Conservation (phyloP, 2,113 vertebrate genomes). For the Cygnus atratus region DNA sequence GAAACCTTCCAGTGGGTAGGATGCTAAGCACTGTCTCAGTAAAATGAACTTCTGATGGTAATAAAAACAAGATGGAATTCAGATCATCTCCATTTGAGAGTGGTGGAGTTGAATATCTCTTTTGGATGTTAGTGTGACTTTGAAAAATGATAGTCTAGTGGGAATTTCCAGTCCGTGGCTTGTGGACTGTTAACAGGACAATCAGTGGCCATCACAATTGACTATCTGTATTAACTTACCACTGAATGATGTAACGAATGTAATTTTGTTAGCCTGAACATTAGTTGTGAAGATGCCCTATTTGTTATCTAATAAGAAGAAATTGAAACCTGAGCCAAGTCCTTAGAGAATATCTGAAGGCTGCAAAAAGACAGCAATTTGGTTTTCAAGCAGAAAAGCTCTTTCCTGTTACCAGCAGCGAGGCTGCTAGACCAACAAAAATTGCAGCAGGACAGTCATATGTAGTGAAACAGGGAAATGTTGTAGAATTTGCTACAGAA, state of each 20-base stretch:
- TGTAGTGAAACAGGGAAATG: no score
- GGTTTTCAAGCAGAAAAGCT: neutral
- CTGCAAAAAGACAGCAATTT: neutral
- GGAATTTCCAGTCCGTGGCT: neutral
- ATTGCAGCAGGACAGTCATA: no score
- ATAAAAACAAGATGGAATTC: no score
- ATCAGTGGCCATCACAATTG: neutral
- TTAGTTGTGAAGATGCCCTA: neutral
- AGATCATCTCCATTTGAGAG: neutral
- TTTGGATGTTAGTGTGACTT: neutral
- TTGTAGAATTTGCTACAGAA: neutral
- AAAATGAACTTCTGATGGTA: neutral
- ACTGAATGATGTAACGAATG: neutral
- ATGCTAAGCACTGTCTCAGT: neutral
- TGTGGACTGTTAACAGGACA: neutral
- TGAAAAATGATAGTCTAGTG: neutral
- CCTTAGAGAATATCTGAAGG: neutral
- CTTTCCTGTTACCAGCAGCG: neutral
- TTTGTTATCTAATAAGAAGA: neutral
- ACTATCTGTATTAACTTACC: neutral
- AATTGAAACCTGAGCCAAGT: neutral
- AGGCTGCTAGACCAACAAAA: neutral
- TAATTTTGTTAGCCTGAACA: neutral
- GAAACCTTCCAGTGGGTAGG: neutral
- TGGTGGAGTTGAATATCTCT: neutral